Evolutionary conservation across 2,888 invertebrate species (phyloP), one percentile per base, ranked within the genome.

Genomic region (Agriopis marginaria): DNA sequence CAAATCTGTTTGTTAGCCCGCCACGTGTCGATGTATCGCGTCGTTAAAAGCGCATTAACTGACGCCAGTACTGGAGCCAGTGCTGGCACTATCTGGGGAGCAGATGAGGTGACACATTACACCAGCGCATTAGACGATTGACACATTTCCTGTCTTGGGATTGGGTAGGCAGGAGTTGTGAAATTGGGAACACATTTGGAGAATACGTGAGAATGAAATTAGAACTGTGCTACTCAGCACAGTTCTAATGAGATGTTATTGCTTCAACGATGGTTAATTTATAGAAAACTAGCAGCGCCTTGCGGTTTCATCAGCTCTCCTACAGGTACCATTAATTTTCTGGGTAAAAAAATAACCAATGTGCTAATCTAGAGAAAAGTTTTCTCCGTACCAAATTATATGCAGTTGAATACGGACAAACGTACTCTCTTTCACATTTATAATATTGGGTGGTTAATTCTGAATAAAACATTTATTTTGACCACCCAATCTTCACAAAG

Each of bases 1-100:
- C 74, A 70, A 76, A 76, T 74, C 68, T 68, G 75, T 72, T 65
- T 68, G 75, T 72, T 63, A 61, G 72, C 65, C 53, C 63, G 71
- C 71, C 86, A 84, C 85, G 85, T 86, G 86, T 82, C 80, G 81
- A 79, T 82, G 82, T 79, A 78, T 74, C 72, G 76, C 79, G 82
- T 88, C 87, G 88, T 87, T 88, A 87, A 87, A 88, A 86, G 86
- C 87, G 77, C 89, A 89, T 90, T 89, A 90, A 83, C 83, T 79
- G 74, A 51, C 61, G 54, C 56, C 63, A 42, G 55, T 39, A 79
- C 82, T 78, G 78, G 78, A 77, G 78, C 73, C 72, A 72, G 60
- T 53, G 55, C 53, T 17, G 70, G 60, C 54, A 49, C 17, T 70
- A 63, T 56, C 71, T 70, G 64, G 61, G 67, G 68, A 66, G 12